Conservation (phyloP, 1,140 invertebrate genomes). For the Antheraea mylitta region DNA sequence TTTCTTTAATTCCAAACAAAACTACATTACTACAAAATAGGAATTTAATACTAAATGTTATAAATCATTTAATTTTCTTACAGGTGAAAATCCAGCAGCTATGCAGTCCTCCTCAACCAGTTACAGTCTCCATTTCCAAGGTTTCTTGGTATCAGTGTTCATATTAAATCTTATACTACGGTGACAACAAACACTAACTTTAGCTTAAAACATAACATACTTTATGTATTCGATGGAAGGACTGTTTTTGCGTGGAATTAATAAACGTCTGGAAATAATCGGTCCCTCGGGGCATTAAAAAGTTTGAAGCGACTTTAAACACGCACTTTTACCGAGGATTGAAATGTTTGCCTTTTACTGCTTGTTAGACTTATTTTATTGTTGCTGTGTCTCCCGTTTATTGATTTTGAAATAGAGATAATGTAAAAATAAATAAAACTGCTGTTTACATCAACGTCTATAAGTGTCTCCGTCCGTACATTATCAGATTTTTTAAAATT, state of each 20-base stretch:
- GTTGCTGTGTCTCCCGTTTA: neutral
- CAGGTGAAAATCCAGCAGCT: slow-evolving; percentile 76
- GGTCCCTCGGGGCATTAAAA: neutral
- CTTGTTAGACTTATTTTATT: neutral
- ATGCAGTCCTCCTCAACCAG: slow-evolving; percentile 70
- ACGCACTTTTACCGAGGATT: neutral
- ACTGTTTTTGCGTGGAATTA: slow-evolving; percentile 29
- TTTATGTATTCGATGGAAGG: slow-evolving; percentile 25
- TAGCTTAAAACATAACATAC: slow-evolving; percentile 28
- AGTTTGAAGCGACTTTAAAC: neutral
- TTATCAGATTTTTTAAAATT: too few relatives aligned
- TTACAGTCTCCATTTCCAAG: slow-evolving; percentile 30
- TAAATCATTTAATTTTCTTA: slow-evolving; percentile 25
- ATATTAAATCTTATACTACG: slow-evolving; percentile 41
- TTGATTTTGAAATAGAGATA: neutral
- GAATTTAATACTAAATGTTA: neutral
- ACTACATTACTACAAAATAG: too few relatives aligned
- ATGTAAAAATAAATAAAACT: too few relatives aligned
- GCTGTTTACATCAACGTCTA: too few relatives aligned
- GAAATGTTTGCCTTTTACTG: neutral
- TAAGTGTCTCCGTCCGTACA: too few relatives aligned
- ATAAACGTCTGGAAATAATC: slow-evolving; percentile 3
- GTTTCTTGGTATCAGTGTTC: slow-evolving; percentile 33
- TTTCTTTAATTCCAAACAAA: too few relatives aligned
- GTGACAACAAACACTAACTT: slow-evolving; percentile 54